These are phyloP conservation scores for Globodera rostochiensis DNA, from an alignment of 1,140 invertebrate genomes.

Conservation along the genomic window DNA sequence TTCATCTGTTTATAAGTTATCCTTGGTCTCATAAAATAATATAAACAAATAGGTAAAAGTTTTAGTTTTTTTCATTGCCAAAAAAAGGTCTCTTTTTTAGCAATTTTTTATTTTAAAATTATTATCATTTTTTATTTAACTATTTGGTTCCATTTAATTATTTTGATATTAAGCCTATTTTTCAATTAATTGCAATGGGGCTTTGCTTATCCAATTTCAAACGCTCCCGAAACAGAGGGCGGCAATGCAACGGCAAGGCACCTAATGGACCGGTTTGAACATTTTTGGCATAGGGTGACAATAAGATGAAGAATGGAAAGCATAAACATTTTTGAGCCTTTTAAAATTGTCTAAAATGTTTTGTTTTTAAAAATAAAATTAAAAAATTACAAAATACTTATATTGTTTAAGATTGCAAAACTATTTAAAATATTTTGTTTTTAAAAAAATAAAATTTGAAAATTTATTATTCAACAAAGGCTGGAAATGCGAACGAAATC, in stretches of 20 bases:
- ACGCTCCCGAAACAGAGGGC: neutral
- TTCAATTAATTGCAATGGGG: neutral
- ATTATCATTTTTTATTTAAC: too few species aligned
- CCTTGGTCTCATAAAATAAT: too few species aligned
- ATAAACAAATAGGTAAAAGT: too few species aligned
- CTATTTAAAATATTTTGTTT: neutral
- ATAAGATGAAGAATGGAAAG: neutral
- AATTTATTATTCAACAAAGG: neutral
- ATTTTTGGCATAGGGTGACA: too few species aligned
- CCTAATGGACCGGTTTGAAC: neutral
- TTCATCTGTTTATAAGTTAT: too few species aligned
- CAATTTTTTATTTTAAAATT: too few species aligned
- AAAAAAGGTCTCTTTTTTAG: too few species aligned
- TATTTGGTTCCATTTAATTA: too few species aligned
- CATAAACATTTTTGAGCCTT: neutral
- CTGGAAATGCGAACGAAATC: constrained; percentile 55
- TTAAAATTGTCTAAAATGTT: neutral
- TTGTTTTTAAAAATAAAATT: neutral
- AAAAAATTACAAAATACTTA: too few species aligned
- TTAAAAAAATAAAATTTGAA: neutral
- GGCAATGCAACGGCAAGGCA: neutral
- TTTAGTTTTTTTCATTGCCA: too few species aligned
- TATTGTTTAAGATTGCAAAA: too few species aligned
- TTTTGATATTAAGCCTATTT: neutral
- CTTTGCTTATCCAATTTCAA: neutral